Evolutionary conservation across 1,140 invertebrate genomes (phyloP).

Genomic region (Drosophila pseudoobscura): DNA sequence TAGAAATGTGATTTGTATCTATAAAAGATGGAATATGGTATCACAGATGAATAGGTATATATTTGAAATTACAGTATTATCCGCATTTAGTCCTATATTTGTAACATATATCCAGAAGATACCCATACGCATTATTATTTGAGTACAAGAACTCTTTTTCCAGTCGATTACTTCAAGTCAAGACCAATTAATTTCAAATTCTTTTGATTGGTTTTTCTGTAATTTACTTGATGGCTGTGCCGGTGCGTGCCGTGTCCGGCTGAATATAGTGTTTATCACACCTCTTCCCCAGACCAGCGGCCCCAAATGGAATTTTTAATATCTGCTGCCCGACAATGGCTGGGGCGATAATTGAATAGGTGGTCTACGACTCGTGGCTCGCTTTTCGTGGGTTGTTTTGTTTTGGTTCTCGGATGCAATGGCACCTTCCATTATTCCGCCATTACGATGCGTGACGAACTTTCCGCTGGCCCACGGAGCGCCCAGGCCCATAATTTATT

Average conservation of each 20-base stretch:
- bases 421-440: constrained; percentile 37
- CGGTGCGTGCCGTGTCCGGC: constrained; percentile 26
- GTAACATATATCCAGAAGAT: too few species aligned
- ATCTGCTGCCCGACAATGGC: constrained; percentile 5
- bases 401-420: constrained; percentile 32
- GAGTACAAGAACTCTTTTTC: neutral
- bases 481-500: constrained; percentile 55
- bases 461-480: constrained; percentile 19
- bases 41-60: too few species aligned
- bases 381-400: constrained; percentile 24
- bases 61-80: neutral
- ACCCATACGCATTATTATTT: neutral
- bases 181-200: constrained; percentile 34
- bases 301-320: constrained; percentile 69
- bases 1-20: too few species aligned
- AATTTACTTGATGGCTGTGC: constrained; percentile 24
- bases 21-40: too few species aligned
- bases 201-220: constrained; percentile 33
- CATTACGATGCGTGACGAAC: constrained; percentile 48
- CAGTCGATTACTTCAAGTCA: constrained; percentile 2
- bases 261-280: constrained; percentile 41
- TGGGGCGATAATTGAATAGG: constrained; percentile 52
- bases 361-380: constrained; percentile 19
- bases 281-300: neutral
- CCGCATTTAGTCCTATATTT: too few species aligned